These are phyloP conservation scores for Eleutherodactylus coqui DNA, from an alignment of 2,797 vertebrate species.

Conservation along the genomic window DNA sequence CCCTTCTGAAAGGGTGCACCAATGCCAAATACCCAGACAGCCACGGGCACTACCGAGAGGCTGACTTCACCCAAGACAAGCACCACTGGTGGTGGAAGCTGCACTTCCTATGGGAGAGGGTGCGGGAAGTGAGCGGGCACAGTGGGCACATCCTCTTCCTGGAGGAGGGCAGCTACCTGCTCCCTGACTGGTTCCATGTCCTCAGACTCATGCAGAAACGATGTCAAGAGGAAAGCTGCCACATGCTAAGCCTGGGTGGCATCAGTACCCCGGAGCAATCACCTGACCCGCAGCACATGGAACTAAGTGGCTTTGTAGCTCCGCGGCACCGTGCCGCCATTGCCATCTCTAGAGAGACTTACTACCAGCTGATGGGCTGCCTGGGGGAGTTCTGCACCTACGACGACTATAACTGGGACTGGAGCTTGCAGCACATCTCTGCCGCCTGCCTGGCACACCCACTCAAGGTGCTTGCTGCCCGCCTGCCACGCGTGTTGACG, in stretches of 20 bases:
- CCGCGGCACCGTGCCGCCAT: constrained; percentile 81
- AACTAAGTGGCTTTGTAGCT: constrained; percentile 78
- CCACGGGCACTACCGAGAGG: constrained; percentile 82
- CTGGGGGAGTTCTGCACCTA: constrained; percentile 78
- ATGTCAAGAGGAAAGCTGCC: constrained; percentile 67
- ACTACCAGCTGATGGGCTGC: constrained; percentile 84
- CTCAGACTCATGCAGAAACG: constrained; percentile 74
- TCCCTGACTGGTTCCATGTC: constrained; percentile 78
- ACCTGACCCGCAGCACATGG: constrained; percentile 68
- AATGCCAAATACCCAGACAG: constrained; percentile 79
- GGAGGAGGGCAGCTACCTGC: constrained; percentile 82
- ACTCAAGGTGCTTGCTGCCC: constrained; percentile 75
- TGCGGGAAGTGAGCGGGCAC: constrained; percentile 76
- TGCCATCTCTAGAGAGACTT: constrained; percentile 77
- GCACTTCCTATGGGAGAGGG: constrained; percentile 82
- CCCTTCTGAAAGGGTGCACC: constrained; percentile 73
- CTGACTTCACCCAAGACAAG: constrained; percentile 79
- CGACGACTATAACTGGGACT: constrained; percentile 87
- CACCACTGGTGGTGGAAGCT: constrained; percentile 87
- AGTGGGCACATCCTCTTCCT: constrained; percentile 74
- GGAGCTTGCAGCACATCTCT: constrained; percentile 82
- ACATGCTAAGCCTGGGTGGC: constrained; percentile 67
- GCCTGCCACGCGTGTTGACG: constrained; percentile 76
- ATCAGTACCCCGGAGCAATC: neutral
- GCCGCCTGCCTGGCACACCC: constrained; percentile 79